Base-by-base conservation (phyloP, 2,888 invertebrate species). In the Hofmannophila pseudospretella region DNA sequence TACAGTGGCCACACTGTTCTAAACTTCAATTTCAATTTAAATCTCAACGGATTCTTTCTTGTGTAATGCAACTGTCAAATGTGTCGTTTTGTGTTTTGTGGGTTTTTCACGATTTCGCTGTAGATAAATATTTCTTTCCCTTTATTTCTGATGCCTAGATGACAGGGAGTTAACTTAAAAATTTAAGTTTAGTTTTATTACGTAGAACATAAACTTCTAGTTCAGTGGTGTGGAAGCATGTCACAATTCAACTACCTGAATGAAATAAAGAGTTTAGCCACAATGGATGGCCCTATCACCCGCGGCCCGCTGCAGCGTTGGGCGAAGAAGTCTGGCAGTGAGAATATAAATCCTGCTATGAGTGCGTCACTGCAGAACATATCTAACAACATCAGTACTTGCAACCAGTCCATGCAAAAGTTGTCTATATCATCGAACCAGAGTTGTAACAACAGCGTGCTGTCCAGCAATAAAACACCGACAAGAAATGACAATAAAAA, bases 221-320 rank as follows among this genome's bases (percentile, higher is more conserved):
- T 23, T 22, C 4, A 32, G 22, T 23, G 38, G 31, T 35, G 29
- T 31, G 8, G 33, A 13, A 20, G 37, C 46, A 95, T 95, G 95
- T 90, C 94, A 30, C 94, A 95, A 59, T 92, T 94, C 61, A 93
- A 92, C 62, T 95, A 92, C 71, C 85, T 93, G 51, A 94, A 94
- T 70, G 95, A 95, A 76, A 84, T 95, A 44, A 94, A 92, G 54
- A 94, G 89, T 84, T 88, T 93, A 38, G 85, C 93, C 12, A 91
- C 90, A 41, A 90, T 95, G 89, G 95, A 95, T 54, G 94, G 94
- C 0, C 92, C 94, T 22, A 86, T 94, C 55, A 92, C 91, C 7
- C 91, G 91, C 56, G 95, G 94, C 0, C 94, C 95, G 10, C 76
- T 89, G 29, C 94, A 95, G 20, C 88, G 95, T 35, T 95, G 94